Evolutionary conservation across 2,797 vertebrate species (phyloP), one percentile per base, ranked within the genome.

Genomic region (Petrocephalus sullivani): DNA sequence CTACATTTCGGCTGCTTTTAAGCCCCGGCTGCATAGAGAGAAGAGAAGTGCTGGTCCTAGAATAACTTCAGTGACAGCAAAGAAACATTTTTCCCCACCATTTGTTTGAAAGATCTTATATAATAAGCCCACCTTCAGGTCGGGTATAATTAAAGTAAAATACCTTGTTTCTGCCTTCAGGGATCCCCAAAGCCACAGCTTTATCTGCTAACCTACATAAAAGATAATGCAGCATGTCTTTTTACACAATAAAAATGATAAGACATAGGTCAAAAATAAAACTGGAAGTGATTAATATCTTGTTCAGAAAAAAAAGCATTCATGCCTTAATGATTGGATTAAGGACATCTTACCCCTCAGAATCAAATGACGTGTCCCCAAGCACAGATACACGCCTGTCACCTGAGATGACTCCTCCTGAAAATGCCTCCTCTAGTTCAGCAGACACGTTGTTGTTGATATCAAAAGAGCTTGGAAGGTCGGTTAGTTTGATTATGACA

Each of bases 361-460:
- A 78, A 78, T 78, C 71, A 33, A 9, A 46, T 3, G 71, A 41
- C 37, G 1, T 9, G 71, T 78, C 81, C 46, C 7, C 9, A 5
- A 23, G 1, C 10, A 10, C 10, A 0, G 9, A 28, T 54, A 2
- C 37, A 21, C n/a, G 16, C 1, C 78, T 51, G 78, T 23, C 60
- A 75, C n/a, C 23, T 19, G 2, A 33, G 88, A 10, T 21, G 6
- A 4, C 60, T 57, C 23, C 41, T 54, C 46, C 49, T 19, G 1
- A 16, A 64, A 9, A 23, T 1, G 28, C n/a, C 83, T 84, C 81
- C 9, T 61, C 23, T 56, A 8, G 57, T 61, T 28, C 60, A 12
- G 23, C 23, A 21, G 51, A 71, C 7, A 75, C 57, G 83, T 88
- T 88, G 49, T 86, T 88, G 83, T 88, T 88, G 53, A 75, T 21